Conservation (phyloP, 2,113 vertebrate genomes). For the Girardinichthys multiradiatus region DNA sequence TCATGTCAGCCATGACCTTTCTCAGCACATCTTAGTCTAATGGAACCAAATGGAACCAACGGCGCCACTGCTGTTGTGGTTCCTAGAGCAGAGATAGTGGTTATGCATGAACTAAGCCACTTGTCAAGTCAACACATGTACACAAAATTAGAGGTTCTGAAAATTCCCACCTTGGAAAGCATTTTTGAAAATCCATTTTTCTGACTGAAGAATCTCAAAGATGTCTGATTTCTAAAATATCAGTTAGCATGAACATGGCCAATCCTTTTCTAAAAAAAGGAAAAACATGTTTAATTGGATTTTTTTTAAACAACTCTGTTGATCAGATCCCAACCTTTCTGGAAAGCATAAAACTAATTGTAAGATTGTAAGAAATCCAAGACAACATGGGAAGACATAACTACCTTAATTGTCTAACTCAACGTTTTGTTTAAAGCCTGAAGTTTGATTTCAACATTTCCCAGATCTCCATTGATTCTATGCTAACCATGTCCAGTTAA, state of each 20-base stretch:
- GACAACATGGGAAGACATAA: background rate
- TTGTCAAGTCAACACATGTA: background rate
- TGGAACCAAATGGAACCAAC: background rate
- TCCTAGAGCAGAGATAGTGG: background rate
- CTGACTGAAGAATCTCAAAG: background rate
- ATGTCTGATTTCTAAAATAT: background rate
- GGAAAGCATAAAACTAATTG: too few species aligned
- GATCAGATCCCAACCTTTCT: background rate
- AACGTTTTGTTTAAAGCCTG: background rate
- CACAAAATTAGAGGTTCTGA: background rate
- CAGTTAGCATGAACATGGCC: too few species aligned
- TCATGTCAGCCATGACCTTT: background rate
- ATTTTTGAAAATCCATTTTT: background rate
- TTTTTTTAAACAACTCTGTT: background rate
- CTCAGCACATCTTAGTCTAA: too few species aligned
- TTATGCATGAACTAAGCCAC: background rate
- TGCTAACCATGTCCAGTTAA: conserved; percentile 1
- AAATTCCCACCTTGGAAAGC: background rate
- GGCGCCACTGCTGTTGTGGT: background rate
- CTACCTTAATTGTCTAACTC: background rate
- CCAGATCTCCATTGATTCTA: background rate
- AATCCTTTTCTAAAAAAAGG: too few species aligned
- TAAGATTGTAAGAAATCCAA: background rate
- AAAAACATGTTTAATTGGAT: too few species aligned
- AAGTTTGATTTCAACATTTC: too few species aligned